Base-by-base conservation (phyloP, 92 coral and sea anemone species). In the Chrysogorgia sp. region DNA sequence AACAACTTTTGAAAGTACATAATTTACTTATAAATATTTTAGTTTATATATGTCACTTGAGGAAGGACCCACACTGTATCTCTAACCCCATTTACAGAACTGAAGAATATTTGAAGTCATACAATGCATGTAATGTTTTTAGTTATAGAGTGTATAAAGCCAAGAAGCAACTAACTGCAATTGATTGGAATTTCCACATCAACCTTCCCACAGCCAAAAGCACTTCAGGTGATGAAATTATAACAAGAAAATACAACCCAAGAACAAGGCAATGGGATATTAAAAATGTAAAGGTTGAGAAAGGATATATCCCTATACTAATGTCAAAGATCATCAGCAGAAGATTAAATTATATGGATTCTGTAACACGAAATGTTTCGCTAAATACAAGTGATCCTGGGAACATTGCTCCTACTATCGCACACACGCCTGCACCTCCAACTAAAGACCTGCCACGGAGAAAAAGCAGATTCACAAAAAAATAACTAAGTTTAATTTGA, bases 231-330 rank as follows among this genome's bases (percentile, higher is more conserved):
- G 55, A 80, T 64, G 14, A 19, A 56, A 33, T 64, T n/a, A n/a
- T n/a, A n/a, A n/a, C n/a, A n/a, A n/a, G n/a, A n/a, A n/a, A n/a
- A n/a, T n/a, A n/a, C n/a, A n/a, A n/a, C n/a, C n/a, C n/a, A n/a
- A n/a, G n/a, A n/a, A n/a, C n/a, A n/a, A n/a, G n/a, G n/a, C n/a
- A 52, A 66, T 80, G 84, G 77, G 76, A 65, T 67, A 32, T 80
- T n/a, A 67, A 74, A 33, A 67, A 43, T 33, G 57, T 67, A 12
- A 65, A 64, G 21, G 30, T 35, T 40, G 34, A 34, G 31, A 45
- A 63, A 65, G 52, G 40, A 23, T 74, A 53, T 28, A 74, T 74
- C 23, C 83, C 83, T 3, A 19, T 77, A 17, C 67, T 77, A 1
- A 41, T 63, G 34, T 56, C 82, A n/a, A 63, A 34, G 53, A 63